Percentiles rank a stretch among this genome's conserved stretches.
These are phyloP conservation scores for Aphaenogaster ashmeadi DNA, from an alignment of 1,140 invertebrate genomes.

Conservation along the genomic window DNA sequence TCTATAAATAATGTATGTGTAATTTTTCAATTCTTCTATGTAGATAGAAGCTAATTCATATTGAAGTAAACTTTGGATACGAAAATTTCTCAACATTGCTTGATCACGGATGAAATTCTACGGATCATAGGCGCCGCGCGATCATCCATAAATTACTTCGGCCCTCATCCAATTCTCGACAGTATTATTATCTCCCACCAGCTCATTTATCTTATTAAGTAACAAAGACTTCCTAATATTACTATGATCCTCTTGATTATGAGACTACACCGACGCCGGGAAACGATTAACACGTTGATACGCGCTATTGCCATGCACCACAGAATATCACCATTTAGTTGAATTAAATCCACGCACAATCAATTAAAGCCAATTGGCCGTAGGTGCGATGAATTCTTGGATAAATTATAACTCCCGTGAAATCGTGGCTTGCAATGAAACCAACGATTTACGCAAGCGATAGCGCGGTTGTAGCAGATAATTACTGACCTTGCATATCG, in stretches of 20 bases:
- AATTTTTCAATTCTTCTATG: neutral
- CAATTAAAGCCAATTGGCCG: slow-evolving; percentile 71
- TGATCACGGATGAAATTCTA: neutral
- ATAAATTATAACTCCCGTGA: slow-evolving; percentile 47
- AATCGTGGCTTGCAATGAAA: slow-evolving; percentile 45
- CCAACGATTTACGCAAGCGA: slow-evolving; percentile 59
- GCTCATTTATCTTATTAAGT: slow-evolving; percentile 68
- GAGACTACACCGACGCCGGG: neutral
- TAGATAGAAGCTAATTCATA: neutral
- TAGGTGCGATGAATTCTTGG: slow-evolving; percentile 68
- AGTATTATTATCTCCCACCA: slow-evolving; percentile 74
- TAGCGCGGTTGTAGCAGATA: slow-evolving; percentile 27
- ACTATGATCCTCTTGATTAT: slow-evolving; percentile 3
- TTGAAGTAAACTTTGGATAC: neutral
- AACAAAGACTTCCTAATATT: slow-evolving; percentile 60
- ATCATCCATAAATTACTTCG: slow-evolving; percentile 79
- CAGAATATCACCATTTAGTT: slow-evolving; percentile 7
- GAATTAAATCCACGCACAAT: slow-evolving; percentile 42
- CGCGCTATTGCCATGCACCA: neutral
- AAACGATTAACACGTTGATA: slow-evolving; percentile 18
- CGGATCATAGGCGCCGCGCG: slow-evolving; percentile 44
- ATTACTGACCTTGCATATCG: slow-evolving; percentile 45
- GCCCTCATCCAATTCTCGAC: slow-evolving; percentile 79
- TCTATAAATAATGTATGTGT: neutral
- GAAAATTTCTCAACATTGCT: neutral